Conservation (phyloP, 1,140 invertebrate genomes). For the Drosophila kanapiae region DNA sequence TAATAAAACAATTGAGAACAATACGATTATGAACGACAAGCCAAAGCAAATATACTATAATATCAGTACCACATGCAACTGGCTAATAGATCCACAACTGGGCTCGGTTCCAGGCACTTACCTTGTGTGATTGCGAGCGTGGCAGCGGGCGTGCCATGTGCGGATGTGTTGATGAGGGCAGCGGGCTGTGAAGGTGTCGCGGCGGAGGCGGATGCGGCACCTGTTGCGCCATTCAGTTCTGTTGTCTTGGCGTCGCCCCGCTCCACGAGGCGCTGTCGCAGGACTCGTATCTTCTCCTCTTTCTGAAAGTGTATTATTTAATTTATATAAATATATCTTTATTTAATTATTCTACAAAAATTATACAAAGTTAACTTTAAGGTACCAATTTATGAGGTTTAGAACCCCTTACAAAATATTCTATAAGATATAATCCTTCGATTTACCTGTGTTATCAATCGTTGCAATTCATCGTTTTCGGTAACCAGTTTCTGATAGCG, state of each 20-base stretch:
- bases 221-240: constrained; percentile 85
- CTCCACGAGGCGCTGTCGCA: constrained; percentile 92
- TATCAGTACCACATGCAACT: constrained; percentile 31
- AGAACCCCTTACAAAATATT: too few species aligned
- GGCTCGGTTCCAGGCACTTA: constrained; percentile 62
- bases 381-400: too few species aligned
- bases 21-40: constrained; percentile 36
- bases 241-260: constrained; percentile 87
- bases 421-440: too few species aligned
- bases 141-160: constrained; percentile 76
- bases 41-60: constrained; percentile 18
- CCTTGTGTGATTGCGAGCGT: constrained; percentile 86
- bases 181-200: constrained; percentile 52
- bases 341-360: too few species aligned
- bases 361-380: too few species aligned
- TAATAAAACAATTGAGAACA: constrained; percentile 58
- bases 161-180: constrained; percentile 66
- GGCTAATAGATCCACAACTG: neutral
- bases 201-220: constrained; percentile 65
- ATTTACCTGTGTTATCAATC: constrained; percentile 95
- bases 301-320: constrained; percentile 87
- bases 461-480: constrained; percentile 98
- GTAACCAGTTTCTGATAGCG: constrained; percentile 95
- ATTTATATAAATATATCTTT: too few species aligned
- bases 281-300: constrained; percentile 93